Evolutionary conservation across 2,888 invertebrate genomes (phyloP).

Genomic region (Noctua comes): DNA sequence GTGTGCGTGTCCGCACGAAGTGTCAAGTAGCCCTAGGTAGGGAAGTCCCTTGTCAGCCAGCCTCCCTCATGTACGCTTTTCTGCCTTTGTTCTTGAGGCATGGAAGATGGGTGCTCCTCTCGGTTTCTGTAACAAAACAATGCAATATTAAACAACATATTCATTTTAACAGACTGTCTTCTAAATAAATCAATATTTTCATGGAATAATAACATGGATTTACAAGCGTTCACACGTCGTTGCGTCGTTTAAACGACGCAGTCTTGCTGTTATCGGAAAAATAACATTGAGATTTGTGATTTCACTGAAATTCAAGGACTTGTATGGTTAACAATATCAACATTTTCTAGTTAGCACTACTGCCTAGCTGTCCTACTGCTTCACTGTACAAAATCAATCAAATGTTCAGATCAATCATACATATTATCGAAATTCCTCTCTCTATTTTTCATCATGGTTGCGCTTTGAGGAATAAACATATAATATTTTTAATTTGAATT

Average conservation of each 20-base stretch:
- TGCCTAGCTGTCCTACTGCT: neutral
- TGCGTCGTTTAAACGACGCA: neutral
- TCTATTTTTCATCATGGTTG: no score
- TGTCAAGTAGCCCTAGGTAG: conserved; percentile 73
- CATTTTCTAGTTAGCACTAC: neutral
- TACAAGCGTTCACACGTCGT: conserved; percentile 1
- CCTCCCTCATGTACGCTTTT: conserved; percentile 77
- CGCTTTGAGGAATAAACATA: no score
- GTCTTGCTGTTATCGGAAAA: conserved; percentile 45
- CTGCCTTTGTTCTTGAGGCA: conserved; percentile 79
- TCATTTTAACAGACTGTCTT: neutral
- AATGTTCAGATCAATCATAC: neutral
- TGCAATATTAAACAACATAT: neutral
- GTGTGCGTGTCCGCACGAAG: conserved; percentile 29
- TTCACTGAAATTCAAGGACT: conserved; percentile 28
- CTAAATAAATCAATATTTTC: neutral
- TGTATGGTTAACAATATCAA: conserved; percentile 5
- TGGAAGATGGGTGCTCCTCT: conserved; percentile 76
- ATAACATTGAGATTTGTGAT: conserved; percentile 10
- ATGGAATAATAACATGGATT: conserved; percentile 10
- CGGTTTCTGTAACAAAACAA: conserved; percentile 76
- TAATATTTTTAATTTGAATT: no score
- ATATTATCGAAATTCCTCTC: neutral
- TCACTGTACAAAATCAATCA: neutral
- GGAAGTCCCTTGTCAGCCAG: conserved; percentile 79